phyloP scores from a whole-genome alignment of 1,140 invertebrate genomes.

The Ceratosolen fusciceps region DNA sequence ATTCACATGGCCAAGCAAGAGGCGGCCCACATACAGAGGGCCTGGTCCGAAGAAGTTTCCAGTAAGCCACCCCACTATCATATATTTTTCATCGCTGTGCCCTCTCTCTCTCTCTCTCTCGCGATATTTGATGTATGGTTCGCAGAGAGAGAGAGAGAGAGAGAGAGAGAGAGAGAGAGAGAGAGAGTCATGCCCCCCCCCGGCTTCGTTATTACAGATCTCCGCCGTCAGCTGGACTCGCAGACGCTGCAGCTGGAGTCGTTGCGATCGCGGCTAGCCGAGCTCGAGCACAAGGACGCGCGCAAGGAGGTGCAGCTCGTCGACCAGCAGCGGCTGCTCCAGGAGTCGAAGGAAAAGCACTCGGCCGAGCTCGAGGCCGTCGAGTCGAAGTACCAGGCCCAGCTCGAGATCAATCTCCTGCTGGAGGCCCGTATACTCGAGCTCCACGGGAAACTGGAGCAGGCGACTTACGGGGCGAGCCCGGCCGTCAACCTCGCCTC shows the following conservation, averaged over 20 bases:
- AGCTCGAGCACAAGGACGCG: constrained; percentile 70
- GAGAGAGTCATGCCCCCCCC: too few species aligned
- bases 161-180: too few species aligned
- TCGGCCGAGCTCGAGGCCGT: constrained; percentile 74
- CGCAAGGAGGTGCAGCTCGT: constrained; percentile 69
- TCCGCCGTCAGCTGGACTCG: constrained; percentile 67
- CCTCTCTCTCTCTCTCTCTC: too few species aligned
- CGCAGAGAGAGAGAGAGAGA: too few species aligned
- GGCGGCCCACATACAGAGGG: constrained; percentile 60
- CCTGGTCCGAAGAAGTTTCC: constrained; percentile 66
- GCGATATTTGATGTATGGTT: too few species aligned
- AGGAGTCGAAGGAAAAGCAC: constrained; percentile 71
- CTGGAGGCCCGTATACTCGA: constrained; percentile 80
- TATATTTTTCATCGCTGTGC: neutral
- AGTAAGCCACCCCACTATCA: constrained; percentile 52
- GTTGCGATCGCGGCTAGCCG: constrained; percentile 62
- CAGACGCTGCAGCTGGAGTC: constrained; percentile 67
- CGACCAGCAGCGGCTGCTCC: constrained; percentile 70
- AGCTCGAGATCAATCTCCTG: constrained; percentile 78
- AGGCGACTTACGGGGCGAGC: constrained; percentile 53
- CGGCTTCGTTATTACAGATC: constrained; percentile 50
- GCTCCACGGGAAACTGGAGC: constrained; percentile 73
- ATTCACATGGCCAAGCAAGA: constrained; percentile 64
- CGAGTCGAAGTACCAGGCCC: constrained; percentile 80
- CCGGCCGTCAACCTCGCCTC: constrained; percentile 61